A percentile compares a stretch with the other conserved stretches of the same genome.
Evolutionary conservation across 2,888 invertebrate species (phyloP).

Genomic region (Scrobipalpa costella): DNA sequence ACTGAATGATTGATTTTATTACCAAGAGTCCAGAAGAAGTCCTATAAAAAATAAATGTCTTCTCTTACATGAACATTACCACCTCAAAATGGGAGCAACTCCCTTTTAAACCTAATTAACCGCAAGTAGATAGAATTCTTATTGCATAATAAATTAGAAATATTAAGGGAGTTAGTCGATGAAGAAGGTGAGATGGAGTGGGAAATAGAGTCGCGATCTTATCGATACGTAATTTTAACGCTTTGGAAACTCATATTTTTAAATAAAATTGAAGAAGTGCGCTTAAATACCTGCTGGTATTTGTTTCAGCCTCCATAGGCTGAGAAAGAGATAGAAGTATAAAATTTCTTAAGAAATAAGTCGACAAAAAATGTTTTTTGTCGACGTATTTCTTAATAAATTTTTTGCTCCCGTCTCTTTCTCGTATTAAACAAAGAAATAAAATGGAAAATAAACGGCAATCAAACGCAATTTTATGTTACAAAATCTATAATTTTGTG

Average conservation of each 20-base stretch:
- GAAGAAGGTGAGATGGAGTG: conserved; percentile 24
- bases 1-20: not conserved
- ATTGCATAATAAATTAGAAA: conserved; percentile 27
- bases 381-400: too few species aligned
- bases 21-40: conserved; percentile 20
- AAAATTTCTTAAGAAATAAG: too few species aligned
- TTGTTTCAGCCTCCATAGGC: too few species aligned
- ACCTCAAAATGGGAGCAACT: conserved; percentile 9
- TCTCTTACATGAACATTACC: conserved; percentile 24
- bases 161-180: conserved; percentile 27
- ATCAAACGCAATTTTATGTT: too few species aligned
- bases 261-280: too few species aligned
- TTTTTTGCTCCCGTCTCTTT: too few species aligned
- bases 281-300: too few species aligned
- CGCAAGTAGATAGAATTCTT: conserved; percentile 15
- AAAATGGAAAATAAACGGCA: too few species aligned
- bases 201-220: not conserved
- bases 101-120: conserved; percentile 21
- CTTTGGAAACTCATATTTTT: not conserved
- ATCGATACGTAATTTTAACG: not conserved
- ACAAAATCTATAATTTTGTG: too few species aligned
- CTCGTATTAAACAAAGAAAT: too few species aligned
- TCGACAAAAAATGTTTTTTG: too few species aligned
- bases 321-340: too few species aligned
- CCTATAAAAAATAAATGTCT: conserved; percentile 12